A percentile compares a stretch with the other conserved stretches of the same genome.
phyloP scores from a whole-genome alignment of 2,888 invertebrate genomes.

The Epistrophella euchroma region DNA sequence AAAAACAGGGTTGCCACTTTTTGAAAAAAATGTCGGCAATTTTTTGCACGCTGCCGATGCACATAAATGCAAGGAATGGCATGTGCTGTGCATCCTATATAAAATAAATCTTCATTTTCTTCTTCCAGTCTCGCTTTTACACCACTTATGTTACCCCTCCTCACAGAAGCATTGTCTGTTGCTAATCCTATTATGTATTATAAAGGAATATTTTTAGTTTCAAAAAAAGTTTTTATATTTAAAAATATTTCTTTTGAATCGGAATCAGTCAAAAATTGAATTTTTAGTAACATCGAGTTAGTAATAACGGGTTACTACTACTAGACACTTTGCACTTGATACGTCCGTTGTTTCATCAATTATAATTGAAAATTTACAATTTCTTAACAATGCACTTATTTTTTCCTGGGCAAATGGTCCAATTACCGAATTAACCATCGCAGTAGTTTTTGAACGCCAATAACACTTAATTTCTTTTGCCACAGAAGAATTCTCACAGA shows the following conservation, averaged over 20 bases:
- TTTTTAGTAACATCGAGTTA: slow-evolving; percentile 17
- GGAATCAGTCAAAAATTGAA: background rate
- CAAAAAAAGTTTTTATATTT: background rate
- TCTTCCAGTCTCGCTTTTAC: slow-evolving; percentile 29
- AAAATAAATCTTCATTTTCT: slow-evolving; percentile 41
- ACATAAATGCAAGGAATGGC: slow-evolving; percentile 42
- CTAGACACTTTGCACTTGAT: slow-evolving; percentile 26
- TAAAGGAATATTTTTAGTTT: too few relatives aligned
- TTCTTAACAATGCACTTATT: background rate
- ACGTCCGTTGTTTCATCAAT: slow-evolving; percentile 48
- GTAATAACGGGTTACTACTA: slow-evolving; percentile 19
- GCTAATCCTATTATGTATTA: slow-evolving; percentile 41
- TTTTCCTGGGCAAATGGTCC: slow-evolving; percentile 12
- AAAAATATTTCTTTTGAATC: slow-evolving; percentile 9
- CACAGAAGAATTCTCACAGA: slow-evolving; percentile 4
- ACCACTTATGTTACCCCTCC: slow-evolving; percentile 20
- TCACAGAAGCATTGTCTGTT: slow-evolving; percentile 48
- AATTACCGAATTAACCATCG: background rate
- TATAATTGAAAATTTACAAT: slow-evolving; percentile 22
- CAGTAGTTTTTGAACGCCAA: slow-evolving; percentile 3
- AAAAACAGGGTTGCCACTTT: too few relatives aligned
- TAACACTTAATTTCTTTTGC: slow-evolving; percentile 21
- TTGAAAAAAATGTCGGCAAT: slow-evolving; percentile 16
- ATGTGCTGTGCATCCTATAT: slow-evolving; percentile 53
- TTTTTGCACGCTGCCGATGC: slow-evolving; percentile 36